Base-by-base conservation (phyloP, 1,140 invertebrate genomes). In the Tribolium castaneum region DNA sequence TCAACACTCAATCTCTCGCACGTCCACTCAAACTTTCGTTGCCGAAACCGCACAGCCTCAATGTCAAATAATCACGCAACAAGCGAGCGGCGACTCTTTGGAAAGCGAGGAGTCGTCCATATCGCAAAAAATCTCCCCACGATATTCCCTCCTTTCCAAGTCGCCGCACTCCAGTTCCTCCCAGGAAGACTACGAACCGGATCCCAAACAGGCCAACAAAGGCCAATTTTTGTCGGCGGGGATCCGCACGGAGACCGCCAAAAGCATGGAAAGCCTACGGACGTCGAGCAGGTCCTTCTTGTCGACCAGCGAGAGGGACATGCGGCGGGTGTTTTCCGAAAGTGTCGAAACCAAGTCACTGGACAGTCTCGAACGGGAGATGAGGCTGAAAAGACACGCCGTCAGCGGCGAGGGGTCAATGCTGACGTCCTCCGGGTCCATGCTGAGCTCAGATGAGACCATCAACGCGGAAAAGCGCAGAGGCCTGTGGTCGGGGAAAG, bases 81-180 rank as follows among this genome's bases (percentile, higher is more conserved):
- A 88, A 81, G 84, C 87, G 6, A 87, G 87, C 66, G 87, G 86
- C 14, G 87, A 88, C 76, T 87, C 86, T 1, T 56, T 85, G 52
- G 86, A 87, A 74, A 86, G 85, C 16, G 85, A 86, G 75, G 84
- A 84, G 35, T 84, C 83, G 7, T 81, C 83, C 16, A 77, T 81
- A 16, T 80, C 83, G 5, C 70, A 81, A 45, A 78, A 83, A 59
- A 72, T 76, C 4, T 82, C 83, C 7, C 83, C 86, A 9, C 78
- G 80, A 7, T 84, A 78, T 75, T 86, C 66, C 34, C 76, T 82
- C 56, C 80, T 89, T 6, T 91, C 88, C 70, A 89, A 90, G 52
- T 92, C 91, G 76, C 91, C 92, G 0, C 90, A 92, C 72, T 93
- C 92, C 0, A 92, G 92, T 80, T 93, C 91, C 9, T 92, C 91